These are phyloP conservation scores for Sebastes cheni DNA, from an alignment of 2,797 vertebrate genomes.

Conservation along the genomic window DNA sequence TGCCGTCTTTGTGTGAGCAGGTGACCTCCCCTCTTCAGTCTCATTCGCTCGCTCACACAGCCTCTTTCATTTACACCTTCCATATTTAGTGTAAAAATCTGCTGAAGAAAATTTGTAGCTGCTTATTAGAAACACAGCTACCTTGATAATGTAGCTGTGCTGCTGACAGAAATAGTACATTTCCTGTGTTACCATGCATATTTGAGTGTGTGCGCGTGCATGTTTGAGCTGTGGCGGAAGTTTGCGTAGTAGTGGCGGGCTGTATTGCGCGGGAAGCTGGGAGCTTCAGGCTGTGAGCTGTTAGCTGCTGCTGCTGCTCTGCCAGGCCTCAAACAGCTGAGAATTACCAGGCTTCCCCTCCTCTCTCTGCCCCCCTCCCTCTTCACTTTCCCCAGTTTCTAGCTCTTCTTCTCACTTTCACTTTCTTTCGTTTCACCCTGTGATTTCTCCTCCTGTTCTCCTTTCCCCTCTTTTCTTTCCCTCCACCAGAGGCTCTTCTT, in stretches of 20 bases:
- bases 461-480: slow-evolving; percentile 28
- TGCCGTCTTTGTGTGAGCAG: slow-evolving; percentile 73
- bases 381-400: neutral
- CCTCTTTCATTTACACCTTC: slow-evolving; percentile 10
- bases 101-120: neutral
- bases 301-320: slow-evolving; percentile 45
- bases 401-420: slow-evolving; percentile 40
- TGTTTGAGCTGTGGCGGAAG: slow-evolving; percentile 55
- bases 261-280: slow-evolving; percentile 68
- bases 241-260: slow-evolving; percentile 63
- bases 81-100: slow-evolving; percentile 1
- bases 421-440: slow-evolving; percentile 32
- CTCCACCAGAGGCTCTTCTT: slow-evolving; percentile 60
- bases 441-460: slow-evolving; percentile 3
- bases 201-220: slow-evolving; percentile 44
- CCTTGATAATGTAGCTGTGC: neutral
- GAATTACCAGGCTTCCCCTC: slow-evolving; percentile 49
- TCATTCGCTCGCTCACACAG: slow-evolving; percentile 19
- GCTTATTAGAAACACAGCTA: neutral
- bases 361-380: slow-evolving; percentile 10
- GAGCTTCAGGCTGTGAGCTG: slow-evolving; percentile 52
- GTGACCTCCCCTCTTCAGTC: slow-evolving; percentile 52
- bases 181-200: slow-evolving; percentile 38
- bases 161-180: slow-evolving; percentile 20
- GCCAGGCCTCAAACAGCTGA: slow-evolving; percentile 66